Evolutionary conservation across 2,888 invertebrate species (phyloP), one percentile per base, ranked within the genome.

Genomic region (Chrysolina americana): DNA sequence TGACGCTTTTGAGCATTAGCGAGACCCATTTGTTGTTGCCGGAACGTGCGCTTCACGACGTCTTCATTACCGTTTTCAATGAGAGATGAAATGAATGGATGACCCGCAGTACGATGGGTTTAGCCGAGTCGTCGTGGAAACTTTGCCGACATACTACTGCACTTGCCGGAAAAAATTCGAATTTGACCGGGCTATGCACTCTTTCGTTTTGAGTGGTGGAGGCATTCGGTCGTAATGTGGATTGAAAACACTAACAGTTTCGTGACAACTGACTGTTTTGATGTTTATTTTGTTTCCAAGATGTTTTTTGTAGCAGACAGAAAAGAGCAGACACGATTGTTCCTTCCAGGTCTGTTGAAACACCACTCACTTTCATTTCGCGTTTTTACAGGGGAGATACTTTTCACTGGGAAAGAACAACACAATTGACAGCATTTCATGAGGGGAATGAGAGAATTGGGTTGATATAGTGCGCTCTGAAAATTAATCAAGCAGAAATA

Each of bases 41-140:
- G 56, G 65, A 65, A 50, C 28, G 59, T 59, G 68, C 53, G 17
- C 50, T 53, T 56, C 19, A 3, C 36, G 68, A 68, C 68, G 41
- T 36, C 68, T 68, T 68, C 68, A 68, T 68, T 68, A 68, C 41
- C 53, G 50, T 36, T 53, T 53, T 36, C 53, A 68, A 53, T 36
- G 41, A 23, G 44, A 53, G 68, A 53, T 68, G 68, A 53, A 66
- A 53, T 41, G 23, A 68, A 68, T 68, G 68, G 53, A 68, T 41
- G 56, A n/a, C 59, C 59, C 36, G 6, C 36, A 4, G 59, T n/a
- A 59, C 59, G 36, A 59, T 59, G 59, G 36, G 10, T 36, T 59
- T 59, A 59, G 59, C 2, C 59, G 23, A 0, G 28, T 59, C n/a
- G 36, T n/a, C 59, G 17, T 8, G 9, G 59, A 9, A n/a, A 28